Conservation (phyloP, 2,113 vertebrate species). For the Alexandromys fortis region DNA sequence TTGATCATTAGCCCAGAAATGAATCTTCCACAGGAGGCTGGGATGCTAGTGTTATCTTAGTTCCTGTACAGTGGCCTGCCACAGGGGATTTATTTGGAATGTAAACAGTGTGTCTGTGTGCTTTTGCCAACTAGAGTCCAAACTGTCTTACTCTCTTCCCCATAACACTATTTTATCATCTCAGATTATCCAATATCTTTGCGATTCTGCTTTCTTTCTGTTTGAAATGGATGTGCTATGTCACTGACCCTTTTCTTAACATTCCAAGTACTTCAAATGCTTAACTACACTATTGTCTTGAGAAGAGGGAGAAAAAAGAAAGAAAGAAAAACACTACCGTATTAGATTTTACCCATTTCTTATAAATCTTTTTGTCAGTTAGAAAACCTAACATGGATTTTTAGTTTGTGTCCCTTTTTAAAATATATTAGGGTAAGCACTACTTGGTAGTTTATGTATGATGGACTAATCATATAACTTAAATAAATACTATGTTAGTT, state of each 20-base stretch:
- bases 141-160: constrained; percentile 76
- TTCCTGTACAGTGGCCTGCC: constrained; percentile 74
- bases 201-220: constrained; percentile 80
- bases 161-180: constrained; percentile 79
- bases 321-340: not conserved
- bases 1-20: constrained; percentile 76
- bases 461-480: not conserved
- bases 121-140: constrained; percentile 80
- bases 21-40: constrained; percentile 68
- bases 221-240: constrained; percentile 73
- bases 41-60: constrained; percentile 73
- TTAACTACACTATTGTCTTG: constrained; percentile 38
- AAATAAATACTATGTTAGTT: constrained; percentile 32
- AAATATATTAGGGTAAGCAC: not conserved
- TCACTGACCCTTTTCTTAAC: constrained; percentile 69
- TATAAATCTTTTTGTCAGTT: not conserved
- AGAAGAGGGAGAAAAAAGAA: not conserved
- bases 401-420: not conserved
- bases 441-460: not conserved
- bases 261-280: constrained; percentile 68
- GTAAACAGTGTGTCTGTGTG: constrained; percentile 73
- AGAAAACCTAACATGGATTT: not conserved
- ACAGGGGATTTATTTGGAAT: constrained; percentile 78
- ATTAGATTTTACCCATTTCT: not conserved
- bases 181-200: constrained; percentile 76